Evolutionary conservation across 2,113 vertebrate genomes (phyloP).

Genomic region (Eurystomus gularis): DNA sequence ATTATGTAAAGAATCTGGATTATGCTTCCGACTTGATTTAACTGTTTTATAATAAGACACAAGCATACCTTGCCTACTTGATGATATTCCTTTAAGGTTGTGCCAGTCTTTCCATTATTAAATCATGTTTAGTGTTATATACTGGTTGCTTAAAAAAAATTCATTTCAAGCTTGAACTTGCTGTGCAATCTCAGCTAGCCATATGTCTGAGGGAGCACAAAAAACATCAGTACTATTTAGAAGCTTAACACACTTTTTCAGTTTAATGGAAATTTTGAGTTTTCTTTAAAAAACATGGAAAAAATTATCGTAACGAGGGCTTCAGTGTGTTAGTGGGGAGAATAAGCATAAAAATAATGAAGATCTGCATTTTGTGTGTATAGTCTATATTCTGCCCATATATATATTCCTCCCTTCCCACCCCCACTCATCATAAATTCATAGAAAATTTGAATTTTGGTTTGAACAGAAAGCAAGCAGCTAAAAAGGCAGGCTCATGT

Average conservation of each 20-base stretch:
- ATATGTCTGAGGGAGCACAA: conserved; percentile 48
- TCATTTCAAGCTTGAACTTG: conserved; percentile 55
- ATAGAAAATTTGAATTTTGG: neutral
- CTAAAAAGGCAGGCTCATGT: neutral
- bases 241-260: neutral
- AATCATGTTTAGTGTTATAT: conserved; percentile 60
- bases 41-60: conserved; percentile 58
- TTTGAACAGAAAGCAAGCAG: neutral
- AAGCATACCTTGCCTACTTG: conserved; percentile 51
- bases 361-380: neutral
- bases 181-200: conserved; percentile 25
- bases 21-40: conserved; percentile 49
- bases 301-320: neutral
- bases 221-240: neutral
- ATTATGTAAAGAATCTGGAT: conserved; percentile 68
- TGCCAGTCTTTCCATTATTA: conserved; percentile 70
- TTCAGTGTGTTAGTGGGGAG: neutral
- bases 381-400: neutral
- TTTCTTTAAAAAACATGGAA: neutral
- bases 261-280: neutral
- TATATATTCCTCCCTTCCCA: neutral
- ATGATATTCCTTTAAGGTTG: conserved; percentile 61
- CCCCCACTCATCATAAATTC: neutral
- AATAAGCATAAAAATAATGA: neutral
- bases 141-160: conserved; percentile 43